Evolutionary conservation across 2,113 vertebrate genomes (phyloP).

Genomic region (Neogale vison): DNA sequence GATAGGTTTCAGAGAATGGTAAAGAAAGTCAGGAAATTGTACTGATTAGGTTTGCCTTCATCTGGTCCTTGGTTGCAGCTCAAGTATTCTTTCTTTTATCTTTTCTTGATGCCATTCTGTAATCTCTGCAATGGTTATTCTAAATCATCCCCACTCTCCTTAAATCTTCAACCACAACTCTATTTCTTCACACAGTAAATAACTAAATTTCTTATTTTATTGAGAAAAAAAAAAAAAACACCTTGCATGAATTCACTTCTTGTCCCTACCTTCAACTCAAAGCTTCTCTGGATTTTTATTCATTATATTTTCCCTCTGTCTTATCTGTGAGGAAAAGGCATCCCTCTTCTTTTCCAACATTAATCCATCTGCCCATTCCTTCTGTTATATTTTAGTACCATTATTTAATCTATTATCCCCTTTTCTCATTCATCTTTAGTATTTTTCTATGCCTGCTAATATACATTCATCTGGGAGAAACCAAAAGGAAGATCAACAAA

Average conservation of each 20-base stretch:
- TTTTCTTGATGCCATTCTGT: neutral
- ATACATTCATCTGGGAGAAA: neutral
- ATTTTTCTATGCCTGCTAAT: neutral
- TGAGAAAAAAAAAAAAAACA: neutral
- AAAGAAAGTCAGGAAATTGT: neutral
- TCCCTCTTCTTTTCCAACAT: neutral
- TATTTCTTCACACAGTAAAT: neutral
- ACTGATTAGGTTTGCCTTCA: neutral
- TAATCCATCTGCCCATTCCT: neutral
- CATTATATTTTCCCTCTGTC: neutral
- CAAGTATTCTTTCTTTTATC: neutral
- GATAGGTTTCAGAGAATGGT: neutral
- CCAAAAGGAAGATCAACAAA: neutral
- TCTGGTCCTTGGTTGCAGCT: neutral
- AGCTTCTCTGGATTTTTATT: neutral
- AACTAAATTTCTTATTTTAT: constrained; percentile 4
- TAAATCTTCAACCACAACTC: neutral
- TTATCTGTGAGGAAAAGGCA: neutral
- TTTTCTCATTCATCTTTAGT: neutral
- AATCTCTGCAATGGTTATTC: neutral
- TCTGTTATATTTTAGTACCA: neutral
- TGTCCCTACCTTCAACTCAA: neutral
- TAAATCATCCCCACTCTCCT: neutral
- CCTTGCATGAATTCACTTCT: neutral
- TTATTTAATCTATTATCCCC: neutral